Conservation (phyloP, 2,888 invertebrate genomes). For the Gonocerus acuteangulatus region DNA sequence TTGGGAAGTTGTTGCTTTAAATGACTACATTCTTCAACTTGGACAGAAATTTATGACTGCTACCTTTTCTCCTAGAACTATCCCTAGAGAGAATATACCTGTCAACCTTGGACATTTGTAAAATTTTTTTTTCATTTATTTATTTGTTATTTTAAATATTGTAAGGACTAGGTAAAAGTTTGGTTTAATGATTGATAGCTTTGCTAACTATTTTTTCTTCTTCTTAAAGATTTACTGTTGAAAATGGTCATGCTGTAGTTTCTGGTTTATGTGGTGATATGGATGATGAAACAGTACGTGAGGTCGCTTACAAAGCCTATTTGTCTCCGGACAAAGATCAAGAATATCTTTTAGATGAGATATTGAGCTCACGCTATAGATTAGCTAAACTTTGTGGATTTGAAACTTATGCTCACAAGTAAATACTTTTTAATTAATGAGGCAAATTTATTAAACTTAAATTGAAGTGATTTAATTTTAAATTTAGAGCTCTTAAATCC, state of each 20-base stretch:
- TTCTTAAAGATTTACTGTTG: conserved; percentile 50
- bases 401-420: conserved; percentile 73
- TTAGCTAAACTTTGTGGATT: conserved; percentile 87
- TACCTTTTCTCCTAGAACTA: conserved; percentile 59
- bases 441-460: not conserved
- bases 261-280: conserved; percentile 79
- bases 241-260: conserved; percentile 66
- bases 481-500: conserved; percentile 71
- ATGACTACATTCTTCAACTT: conserved; percentile 70
- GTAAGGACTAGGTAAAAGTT: too few relatives aligned
- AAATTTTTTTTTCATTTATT: conserved; percentile 38
- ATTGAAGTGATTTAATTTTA: too few relatives aligned
- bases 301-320: conserved; percentile 81
- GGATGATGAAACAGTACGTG: conserved; percentile 66
- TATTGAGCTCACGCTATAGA: conserved; percentile 66
- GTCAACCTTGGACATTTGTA: conserved; percentile 63
- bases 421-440: not conserved
- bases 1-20: conserved; percentile 69
- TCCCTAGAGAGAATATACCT: conserved; percentile 54
- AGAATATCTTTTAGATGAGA: conserved; percentile 61
- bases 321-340: conserved; percentile 70
- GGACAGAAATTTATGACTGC: conserved; percentile 79
- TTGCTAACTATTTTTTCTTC: not conserved
- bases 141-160: not conserved
- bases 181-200: not conserved